phyloP scores from a whole-genome alignment of 2,797 vertebrate species.

The Centroberyx gerrardi region DNA sequence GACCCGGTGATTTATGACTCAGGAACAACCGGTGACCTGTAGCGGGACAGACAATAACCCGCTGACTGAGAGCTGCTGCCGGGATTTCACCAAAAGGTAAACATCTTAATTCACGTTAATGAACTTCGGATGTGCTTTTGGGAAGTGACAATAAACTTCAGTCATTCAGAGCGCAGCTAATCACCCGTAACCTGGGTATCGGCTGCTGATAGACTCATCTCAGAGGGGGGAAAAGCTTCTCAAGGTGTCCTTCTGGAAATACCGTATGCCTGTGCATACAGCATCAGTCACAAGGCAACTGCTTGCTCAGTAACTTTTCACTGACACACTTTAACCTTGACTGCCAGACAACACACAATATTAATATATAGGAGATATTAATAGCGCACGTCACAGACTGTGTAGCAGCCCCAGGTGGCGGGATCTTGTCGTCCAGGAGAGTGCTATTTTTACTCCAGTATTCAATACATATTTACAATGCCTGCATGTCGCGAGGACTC shows the following conservation, averaged over 20 bases:
- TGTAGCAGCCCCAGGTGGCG: background rate
- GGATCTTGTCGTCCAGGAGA: slow-evolving; percentile 6
- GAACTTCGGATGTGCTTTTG: slow-evolving; percentile 56
- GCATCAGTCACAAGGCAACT: slow-evolving; percentile 40
- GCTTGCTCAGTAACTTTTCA: slow-evolving; percentile 68
- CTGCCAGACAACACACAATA: slow-evolving; percentile 43
- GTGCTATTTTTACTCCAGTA: slow-evolving; percentile 31
- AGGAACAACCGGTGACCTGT: slow-evolving; percentile 62
- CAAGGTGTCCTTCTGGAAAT: slow-evolving; percentile 52
- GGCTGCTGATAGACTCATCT: slow-evolving; percentile 35
- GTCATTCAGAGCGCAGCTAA: slow-evolving; percentile 47
- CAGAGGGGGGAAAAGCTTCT: background rate
- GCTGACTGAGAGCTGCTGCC: slow-evolving; percentile 48
- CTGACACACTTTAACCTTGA: slow-evolving; percentile 67
- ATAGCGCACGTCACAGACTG: slow-evolving; percentile 45
- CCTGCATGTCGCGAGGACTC: slow-evolving; percentile 24
- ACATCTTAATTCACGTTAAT: slow-evolving; percentile 72
- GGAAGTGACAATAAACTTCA: slow-evolving; percentile 62
- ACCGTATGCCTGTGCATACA: slow-evolving; percentile 36
- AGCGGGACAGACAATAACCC: slow-evolving; percentile 56
- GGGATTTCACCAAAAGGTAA: slow-evolving; percentile 58
- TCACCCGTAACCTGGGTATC: slow-evolving; percentile 26
- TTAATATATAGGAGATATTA: slow-evolving; percentile 62
- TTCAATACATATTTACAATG: slow-evolving; percentile 34
- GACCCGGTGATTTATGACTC: slow-evolving; percentile 67